A percentile compares a stretch with the other conserved stretches of the same genome.
These are phyloP conservation scores for Mythimna vitellina DNA, from an alignment of 2,888 invertebrate species.

Conservation along the genomic window DNA sequence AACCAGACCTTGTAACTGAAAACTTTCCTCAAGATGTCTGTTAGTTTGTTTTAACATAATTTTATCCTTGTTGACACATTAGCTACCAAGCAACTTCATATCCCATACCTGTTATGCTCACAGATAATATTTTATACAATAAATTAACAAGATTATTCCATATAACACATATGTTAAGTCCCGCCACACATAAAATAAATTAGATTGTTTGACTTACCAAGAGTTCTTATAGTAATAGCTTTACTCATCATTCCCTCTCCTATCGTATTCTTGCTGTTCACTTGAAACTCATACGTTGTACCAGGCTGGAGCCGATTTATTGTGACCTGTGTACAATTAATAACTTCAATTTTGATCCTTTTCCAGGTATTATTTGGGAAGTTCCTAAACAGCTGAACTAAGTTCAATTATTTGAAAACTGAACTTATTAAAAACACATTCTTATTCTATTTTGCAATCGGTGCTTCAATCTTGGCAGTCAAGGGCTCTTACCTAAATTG, in stretches of 20 bases:
- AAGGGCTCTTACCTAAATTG: slow-evolving; percentile 10
- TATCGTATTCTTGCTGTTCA: slow-evolving; percentile 97
- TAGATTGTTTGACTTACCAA: slow-evolving; percentile 92
- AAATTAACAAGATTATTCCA: neutral
- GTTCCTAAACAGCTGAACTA: too few species aligned
- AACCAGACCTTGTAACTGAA: slow-evolving; percentile 24
- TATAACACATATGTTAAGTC: slow-evolving; percentile 22
- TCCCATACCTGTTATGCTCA: slow-evolving; percentile 36
- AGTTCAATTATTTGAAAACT: neutral
- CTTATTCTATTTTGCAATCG: neutral
- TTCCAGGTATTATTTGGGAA: neutral
- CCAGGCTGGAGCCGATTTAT: slow-evolving; percentile 97
- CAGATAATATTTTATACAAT: neutral
- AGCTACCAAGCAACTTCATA: slow-evolving; percentile 41
- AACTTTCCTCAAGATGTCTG: slow-evolving; percentile 18
- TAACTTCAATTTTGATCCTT: neutral
- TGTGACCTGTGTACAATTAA: slow-evolving; percentile 91
- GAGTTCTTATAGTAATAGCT: slow-evolving; percentile 96
- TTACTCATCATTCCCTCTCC: slow-evolving; percentile 99
- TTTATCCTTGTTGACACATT: slow-evolving; percentile 39
- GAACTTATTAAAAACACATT: neutral
- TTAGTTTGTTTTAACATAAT: slow-evolving; percentile 6
- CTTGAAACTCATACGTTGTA: slow-evolving; percentile 98
- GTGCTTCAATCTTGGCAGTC: neutral
- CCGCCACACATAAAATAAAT: slow-evolving; percentile 34